phyloP scores from a whole-genome alignment of 2,797 vertebrate species.

The Mus caroli region DNA sequence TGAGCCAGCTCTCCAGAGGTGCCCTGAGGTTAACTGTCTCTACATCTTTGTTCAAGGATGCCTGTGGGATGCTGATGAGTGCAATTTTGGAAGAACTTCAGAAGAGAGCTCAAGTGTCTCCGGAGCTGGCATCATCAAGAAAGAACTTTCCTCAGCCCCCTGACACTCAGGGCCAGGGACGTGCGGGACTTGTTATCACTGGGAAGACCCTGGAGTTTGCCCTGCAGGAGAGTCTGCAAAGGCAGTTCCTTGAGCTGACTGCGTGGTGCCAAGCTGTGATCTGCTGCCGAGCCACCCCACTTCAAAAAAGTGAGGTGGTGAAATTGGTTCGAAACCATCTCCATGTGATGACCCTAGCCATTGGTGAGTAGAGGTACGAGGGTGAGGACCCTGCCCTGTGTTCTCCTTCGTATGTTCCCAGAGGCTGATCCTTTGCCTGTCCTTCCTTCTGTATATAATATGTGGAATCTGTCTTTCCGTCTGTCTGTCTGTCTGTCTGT shows the following conservation, averaged over 20 bases:
- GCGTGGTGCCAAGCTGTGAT: conserved; percentile 93
- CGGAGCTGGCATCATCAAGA: accelerated
- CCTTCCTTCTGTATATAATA: not conserved
- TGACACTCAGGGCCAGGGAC: not conserved
- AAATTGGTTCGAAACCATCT: conserved; percentile 92
- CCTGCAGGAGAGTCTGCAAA: conserved; percentile 91
- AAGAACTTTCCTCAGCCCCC: not conserved
- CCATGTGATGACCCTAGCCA: conserved; percentile 94
- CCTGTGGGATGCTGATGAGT: conserved; percentile 90
- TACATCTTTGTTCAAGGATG: conserved; percentile 88
- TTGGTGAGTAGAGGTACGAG: conserved; percentile 90
- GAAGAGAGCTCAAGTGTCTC: conserved; percentile 11
- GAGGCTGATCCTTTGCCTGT: not conserved
- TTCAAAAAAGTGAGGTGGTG: conserved; percentile 97
- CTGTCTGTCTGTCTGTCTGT: not conserved
- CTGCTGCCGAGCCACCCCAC: conserved; percentile 96
- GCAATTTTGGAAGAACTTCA: conserved; percentile 89
- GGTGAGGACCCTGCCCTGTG: accelerated
- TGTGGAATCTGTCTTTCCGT: not conserved
- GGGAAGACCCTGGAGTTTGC: conserved; percentile 93
- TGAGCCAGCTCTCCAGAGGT: too few relatives aligned
- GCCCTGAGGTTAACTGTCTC: not conserved
- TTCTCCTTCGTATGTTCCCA: accelerated
- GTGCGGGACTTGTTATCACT: conserved; percentile 92
- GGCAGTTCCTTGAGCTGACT: conserved; percentile 92